Base-by-base conservation (phyloP, 2,888 invertebrate genomes). In the Oxyteleia sp. region DNA sequence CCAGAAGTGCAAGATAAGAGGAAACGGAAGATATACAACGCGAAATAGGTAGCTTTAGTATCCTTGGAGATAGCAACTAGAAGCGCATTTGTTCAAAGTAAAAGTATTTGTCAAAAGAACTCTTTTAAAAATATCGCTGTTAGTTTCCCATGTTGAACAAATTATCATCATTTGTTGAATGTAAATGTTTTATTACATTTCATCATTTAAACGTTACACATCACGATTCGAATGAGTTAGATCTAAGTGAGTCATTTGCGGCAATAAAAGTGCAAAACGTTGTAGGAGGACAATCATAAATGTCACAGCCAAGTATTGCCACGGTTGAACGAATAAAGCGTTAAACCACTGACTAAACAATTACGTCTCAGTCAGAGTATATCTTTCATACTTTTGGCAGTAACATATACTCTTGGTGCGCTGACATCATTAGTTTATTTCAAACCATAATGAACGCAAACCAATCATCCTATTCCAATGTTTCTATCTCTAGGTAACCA, bases 231-330 rank as follows among this genome's bases (percentile, higher is more conserved):
- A 63, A 53, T 26, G 32, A 16, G 43, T 10, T 63, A 47, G 69
- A 78, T 55, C 43, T 63, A 69, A 78, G 69, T 69, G 61, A 78
- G 68, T 68, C 78, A 63, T 78, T 68, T 47, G 43, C 18, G 32
- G 35, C 38, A 45, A 35, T 41, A 49, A 45, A 69, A 69, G 38
- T 26, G 15, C 15, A 4, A 5, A 55, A 51, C 43, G 8, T 55
- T 47, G 78, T 79, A 69, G 78, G 78, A 79, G 78, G 78, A 79
- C 69, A 79, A 63, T 47, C 69, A 79, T 57, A 79, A 79, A 79
- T 79, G 69, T 79, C 53, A 78, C 38, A 45, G 55, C 45, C 29
- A 63, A 69, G 32, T 53, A 61, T 61, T 38, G 76, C 59, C 13
- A 63, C 38, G 45, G 55, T 63, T 69, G 53, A 45, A 23, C 63